Evolutionary conservation across 2,113 vertebrate genomes (phyloP).

Genomic region (Chloebia gouldiae): DNA sequence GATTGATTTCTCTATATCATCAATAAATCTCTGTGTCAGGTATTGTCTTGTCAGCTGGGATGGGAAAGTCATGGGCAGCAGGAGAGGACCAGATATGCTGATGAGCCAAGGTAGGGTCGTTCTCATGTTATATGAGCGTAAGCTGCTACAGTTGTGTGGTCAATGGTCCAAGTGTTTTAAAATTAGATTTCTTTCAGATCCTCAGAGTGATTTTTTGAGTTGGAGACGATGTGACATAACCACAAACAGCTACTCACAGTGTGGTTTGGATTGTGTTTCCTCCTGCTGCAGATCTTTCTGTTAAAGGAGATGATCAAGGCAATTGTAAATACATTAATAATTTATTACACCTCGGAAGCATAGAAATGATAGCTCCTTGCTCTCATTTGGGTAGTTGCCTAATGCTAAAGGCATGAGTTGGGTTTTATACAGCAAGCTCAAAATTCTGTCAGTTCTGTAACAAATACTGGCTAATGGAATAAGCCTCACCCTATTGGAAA

Average conservation of each 20-base stretch:
- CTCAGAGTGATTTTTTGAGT: neutral
- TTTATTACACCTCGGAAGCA: neutral
- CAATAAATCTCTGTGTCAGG: neutral
- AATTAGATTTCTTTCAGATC: neutral
- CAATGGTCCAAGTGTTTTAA: neutral
- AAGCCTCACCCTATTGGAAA: neutral
- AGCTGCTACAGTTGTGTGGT: neutral
- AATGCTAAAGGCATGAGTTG: neutral
- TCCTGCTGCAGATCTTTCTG: neutral
- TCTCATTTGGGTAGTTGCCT: neutral
- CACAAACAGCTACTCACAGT: constrained; percentile 30
- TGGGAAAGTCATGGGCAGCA: neutral
- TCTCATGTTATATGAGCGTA: neutral
- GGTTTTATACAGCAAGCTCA: neutral
- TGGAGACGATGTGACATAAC: constrained; percentile 39
- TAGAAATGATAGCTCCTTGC: neutral
- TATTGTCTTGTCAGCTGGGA: neutral
- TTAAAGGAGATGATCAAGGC: neutral
- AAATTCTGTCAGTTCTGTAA: neutral
- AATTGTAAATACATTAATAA: neutral
- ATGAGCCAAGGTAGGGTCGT: neutral
- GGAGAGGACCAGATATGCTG: neutral
- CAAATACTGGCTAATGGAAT: neutral
- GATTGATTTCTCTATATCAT: neutral
- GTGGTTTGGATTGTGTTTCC: constrained; percentile 1